Evolutionary conservation across 2,113 vertebrate genomes (phyloP).

Genomic region (Riparia riparia): DNA sequence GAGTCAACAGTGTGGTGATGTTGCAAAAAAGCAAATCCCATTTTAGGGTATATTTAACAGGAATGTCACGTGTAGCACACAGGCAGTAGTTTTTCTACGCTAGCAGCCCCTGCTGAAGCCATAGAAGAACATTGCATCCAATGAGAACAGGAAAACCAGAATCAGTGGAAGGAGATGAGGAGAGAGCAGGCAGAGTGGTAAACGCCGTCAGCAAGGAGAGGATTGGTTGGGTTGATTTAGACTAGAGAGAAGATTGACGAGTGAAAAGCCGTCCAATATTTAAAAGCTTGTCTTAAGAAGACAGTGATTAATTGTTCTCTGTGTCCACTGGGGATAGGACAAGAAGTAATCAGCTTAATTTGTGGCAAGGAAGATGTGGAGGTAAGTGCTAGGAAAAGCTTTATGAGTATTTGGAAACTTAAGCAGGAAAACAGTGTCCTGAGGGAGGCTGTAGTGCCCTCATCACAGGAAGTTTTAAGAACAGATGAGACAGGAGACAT

Average conservation of each 20-base stretch:
- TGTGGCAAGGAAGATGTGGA: constrained; percentile 34
- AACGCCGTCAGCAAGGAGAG: fast-evolving
- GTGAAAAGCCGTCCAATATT: constrained; percentile 12
- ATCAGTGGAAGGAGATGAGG: background rate
- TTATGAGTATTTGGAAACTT: constrained; percentile 14
- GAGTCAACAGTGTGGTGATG: constrained; percentile 64
- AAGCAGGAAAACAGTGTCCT: constrained; percentile 10
- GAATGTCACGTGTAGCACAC: constrained; percentile 5
- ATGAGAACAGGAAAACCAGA: background rate
- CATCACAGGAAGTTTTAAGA: background rate
- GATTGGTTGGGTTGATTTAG: background rate
- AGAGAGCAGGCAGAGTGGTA: background rate
- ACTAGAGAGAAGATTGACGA: background rate
- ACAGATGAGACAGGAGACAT: background rate
- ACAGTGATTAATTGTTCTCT: constrained; percentile 54
- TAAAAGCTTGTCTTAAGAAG: constrained; percentile 58
- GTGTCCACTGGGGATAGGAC: constrained; percentile 7
- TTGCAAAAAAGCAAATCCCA: constrained; percentile 63
- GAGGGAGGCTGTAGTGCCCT: background rate
- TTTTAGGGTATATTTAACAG: constrained; percentile 55
- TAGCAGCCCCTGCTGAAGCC: background rate
- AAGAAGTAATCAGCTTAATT: constrained; percentile 59
- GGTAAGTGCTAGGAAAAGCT: constrained; percentile 27
- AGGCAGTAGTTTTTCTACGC: constrained; percentile 38
- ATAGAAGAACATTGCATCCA: background rate